Percentiles rank a stretch among this genome's conserved stretches.
These are phyloP conservation scores for Toxotes chatareus DNA, from an alignment of 2,113 vertebrate species.

Conservation along the genomic window DNA sequence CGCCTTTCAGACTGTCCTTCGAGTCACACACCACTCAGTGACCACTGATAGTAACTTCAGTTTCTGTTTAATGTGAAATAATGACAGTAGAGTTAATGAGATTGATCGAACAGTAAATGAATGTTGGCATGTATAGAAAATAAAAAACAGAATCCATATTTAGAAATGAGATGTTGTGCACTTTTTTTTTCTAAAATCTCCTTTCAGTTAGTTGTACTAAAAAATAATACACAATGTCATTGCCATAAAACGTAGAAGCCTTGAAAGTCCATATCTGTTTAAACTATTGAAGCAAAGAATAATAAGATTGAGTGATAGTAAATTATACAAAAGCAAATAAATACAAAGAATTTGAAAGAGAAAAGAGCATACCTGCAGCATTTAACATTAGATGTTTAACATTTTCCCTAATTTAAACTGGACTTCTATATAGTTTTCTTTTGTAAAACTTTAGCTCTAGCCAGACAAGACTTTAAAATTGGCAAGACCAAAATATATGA, in stretches of 20 bases:
- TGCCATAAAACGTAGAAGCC: not conserved
- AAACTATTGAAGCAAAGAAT: no score
- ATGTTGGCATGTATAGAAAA: slow-evolving; percentile 58
- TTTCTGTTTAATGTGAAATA: slow-evolving; percentile 37
- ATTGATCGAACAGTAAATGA: slow-evolving; percentile 30
- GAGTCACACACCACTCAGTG: slow-evolving; percentile 41
- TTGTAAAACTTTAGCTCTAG: no score
- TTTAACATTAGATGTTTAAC: no score
- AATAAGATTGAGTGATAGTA: no score
- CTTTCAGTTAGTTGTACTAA: not conserved
- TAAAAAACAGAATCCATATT: slow-evolving; percentile 40
- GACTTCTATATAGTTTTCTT: no score
- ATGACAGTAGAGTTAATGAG: not conserved
- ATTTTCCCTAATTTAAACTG: no score
- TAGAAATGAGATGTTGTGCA: not conserved
- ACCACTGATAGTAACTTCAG: slow-evolving; percentile 10
- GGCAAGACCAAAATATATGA: no score
- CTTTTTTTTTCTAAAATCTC: not conserved
- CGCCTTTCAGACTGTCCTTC: slow-evolving; percentile 17
- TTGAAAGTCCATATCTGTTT: no score
- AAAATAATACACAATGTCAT: not conserved
- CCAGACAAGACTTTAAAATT: no score
- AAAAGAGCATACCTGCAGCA: no score
- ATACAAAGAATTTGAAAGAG: no score
- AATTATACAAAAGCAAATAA: no score